Evolutionary conservation across 2,888 invertebrate species (phyloP).

Genomic region (Andrena flavipes): DNA sequence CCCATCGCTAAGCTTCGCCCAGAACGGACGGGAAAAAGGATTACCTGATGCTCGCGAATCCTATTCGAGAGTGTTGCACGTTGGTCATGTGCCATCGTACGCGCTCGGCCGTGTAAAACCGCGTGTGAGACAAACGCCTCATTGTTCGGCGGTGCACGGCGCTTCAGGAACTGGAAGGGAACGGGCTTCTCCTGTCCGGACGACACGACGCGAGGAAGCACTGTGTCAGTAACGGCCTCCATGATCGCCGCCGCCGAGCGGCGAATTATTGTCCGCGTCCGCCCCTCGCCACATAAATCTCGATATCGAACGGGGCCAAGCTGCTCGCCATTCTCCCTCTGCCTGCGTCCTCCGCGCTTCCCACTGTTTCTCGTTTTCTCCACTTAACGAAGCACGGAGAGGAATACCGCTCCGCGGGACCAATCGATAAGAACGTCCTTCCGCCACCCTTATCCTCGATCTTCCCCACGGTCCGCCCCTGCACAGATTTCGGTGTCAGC

Average conservation of each 20-base stretch:
- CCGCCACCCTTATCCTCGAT: not conserved
- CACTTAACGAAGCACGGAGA: not conserved
- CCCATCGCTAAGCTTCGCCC: not conserved
- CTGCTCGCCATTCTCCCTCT: constrained; percentile 31
- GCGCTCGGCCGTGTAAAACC: constrained; percentile 80
- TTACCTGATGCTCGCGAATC: constrained; percentile 82
- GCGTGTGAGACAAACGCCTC: constrained; percentile 74
- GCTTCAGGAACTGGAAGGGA: constrained; percentile 2
- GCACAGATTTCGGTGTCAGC: not conserved
- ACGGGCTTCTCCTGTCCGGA: not conserved
- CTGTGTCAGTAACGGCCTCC: constrained; percentile 32
- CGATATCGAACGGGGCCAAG: constrained; percentile 22
- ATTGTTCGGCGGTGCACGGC: constrained; percentile 45
- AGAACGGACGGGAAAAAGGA: constrained; percentile 4
- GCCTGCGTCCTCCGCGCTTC: not conserved
- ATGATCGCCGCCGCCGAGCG: constrained; percentile 55
- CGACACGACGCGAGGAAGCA: constrained; percentile 12
- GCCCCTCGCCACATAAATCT: constrained; percentile 51
- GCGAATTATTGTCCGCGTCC: constrained; percentile 68
- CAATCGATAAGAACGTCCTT: constrained; percentile 14
- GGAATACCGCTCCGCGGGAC: not conserved
- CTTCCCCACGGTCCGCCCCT: not conserved
- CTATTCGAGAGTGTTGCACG: constrained; percentile 79
- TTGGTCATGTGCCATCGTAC: constrained; percentile 83
- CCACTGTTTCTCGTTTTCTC: not conserved